phyloP scores from a whole-genome alignment of 2,888 invertebrate genomes.

The Sabellastarte sp. region DNA sequence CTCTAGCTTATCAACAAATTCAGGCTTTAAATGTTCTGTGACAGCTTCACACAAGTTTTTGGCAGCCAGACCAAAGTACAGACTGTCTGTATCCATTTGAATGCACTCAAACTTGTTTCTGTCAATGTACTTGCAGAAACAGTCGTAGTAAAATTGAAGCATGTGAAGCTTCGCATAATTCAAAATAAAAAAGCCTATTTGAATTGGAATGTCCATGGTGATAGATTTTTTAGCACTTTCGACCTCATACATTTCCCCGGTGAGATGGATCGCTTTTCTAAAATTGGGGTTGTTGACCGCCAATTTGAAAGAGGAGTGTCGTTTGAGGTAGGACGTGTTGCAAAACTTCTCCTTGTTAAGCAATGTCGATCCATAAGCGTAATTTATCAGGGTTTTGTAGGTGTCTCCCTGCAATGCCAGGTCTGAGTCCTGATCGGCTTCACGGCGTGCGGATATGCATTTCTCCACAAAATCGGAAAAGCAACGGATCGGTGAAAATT shows the following conservation, averaged over 20 bases:
- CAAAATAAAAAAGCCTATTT: not conserved
- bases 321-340: not conserved
- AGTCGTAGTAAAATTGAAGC: constrained; percentile 2
- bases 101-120: not conserved
- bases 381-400: constrained; percentile 20
- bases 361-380: constrained; percentile 27
- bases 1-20: not conserved
- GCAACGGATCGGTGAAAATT: not conserved
- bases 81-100: constrained; percentile 5
- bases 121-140: not conserved
- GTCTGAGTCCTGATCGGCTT: constrained; percentile 13
- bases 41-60: not conserved
- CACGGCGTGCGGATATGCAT: constrained; percentile 18
- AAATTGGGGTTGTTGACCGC: not conserved
- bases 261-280: no score
- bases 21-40: not conserved
- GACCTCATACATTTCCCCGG: not conserved
- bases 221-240: not conserved
- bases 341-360: constrained; percentile 13
- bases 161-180: not conserved
- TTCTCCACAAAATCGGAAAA: constrained; percentile 1
- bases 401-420: constrained; percentile 23
- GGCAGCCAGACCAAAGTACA: not conserved
- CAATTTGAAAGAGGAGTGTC: not conserved
- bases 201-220: not conserved